Base-by-base conservation (phyloP, 1,140 invertebrate genomes). In the Phymorhynchus buccinoides region DNA sequence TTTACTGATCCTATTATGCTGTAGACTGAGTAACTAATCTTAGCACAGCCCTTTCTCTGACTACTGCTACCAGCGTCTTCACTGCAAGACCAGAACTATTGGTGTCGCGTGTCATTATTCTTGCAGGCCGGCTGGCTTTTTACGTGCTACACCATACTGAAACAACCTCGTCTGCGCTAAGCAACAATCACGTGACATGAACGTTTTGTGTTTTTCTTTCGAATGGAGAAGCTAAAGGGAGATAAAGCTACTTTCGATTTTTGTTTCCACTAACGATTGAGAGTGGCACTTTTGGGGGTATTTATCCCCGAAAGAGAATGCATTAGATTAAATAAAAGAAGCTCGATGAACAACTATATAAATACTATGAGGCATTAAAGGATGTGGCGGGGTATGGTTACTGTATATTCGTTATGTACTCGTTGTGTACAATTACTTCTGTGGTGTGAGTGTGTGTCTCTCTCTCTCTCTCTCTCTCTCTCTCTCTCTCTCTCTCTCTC, bases 91-190 rank as follows among this genome's bases (percentile, higher is more conserved):
- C 71, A 32, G 12, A 73, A 39, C 30, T 35, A 32, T 6, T 27
- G 3, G 71, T 32, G 71, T 35, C 32, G 1, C 6, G 71, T 35
- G 71, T 37, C 32, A 39, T 39, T 35, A 22, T 39, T 73, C 32
- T n/a, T n/a, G n/a, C n/a, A n/a, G 32, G 37, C 6, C 7, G 3
- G 71, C 32, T 39, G 14, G 16, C 30, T 39, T 39, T 39, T 9
- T 32, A 7, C 37, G 27, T 9, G 30, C n/a, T 14, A 35, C 56
- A 62, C 56, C 71, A 73, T 73, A 35, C 3, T 35, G 32, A 35
- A 73, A 73, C 71, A 73, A 73, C 37, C 16, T 35, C 6, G 71
- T 27, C 32, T 62, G 71, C 71, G 71, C 71, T 73, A 39, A 39
- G 71, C 71, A 73, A 73, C 71, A 18, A 32, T 73, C 71, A 73